Evolutionary conservation across 1,140 invertebrate species (phyloP).

Genomic region (Drosophila mauritiana): DNA sequence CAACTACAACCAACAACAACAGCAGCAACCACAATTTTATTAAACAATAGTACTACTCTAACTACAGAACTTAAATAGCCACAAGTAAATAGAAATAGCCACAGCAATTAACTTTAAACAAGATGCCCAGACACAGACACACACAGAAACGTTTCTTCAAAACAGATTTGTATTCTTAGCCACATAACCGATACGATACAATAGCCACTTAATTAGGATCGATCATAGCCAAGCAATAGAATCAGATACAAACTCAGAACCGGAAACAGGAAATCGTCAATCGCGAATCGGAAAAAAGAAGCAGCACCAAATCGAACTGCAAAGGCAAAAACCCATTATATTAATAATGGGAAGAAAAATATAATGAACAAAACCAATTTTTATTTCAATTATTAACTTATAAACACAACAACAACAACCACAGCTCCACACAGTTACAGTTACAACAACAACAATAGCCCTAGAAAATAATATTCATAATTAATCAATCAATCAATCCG

Average conservation of each 20-base stretch:
- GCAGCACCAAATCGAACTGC: slow-evolving; percentile 63
- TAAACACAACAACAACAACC: slow-evolving; percentile 45
- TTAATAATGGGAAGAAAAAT: slow-evolving; percentile 15
- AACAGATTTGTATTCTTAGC: slow-evolving; percentile 71
- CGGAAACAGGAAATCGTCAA: slow-evolving; percentile 18
- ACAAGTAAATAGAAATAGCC: slow-evolving; percentile 79
- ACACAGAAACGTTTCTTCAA: slow-evolving; percentile 49
- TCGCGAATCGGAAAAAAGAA: slow-evolving; percentile 66
- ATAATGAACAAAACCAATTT: slow-evolving; percentile 59
- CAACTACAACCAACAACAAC: slow-evolving; percentile 47
- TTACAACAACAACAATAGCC: slow-evolving; percentile 66
- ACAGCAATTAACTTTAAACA: slow-evolving; percentile 74
- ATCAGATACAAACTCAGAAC: slow-evolving; percentile 25
- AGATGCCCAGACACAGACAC: slow-evolving; percentile 29
- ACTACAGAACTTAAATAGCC: slow-evolving; percentile 77
- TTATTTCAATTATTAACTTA: slow-evolving; percentile 77
- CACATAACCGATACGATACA: slow-evolving; percentile 74
- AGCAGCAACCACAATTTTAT: slow-evolving; percentile 61
- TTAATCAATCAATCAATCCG: slow-evolving; percentile 61
- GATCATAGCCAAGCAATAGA: slow-evolving; percentile 68
- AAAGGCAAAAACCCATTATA: slow-evolving; percentile 39
- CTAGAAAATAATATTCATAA: slow-evolving; percentile 75
- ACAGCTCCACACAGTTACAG: slow-evolving; percentile 57
- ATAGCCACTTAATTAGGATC: slow-evolving; percentile 71
- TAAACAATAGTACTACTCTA: slow-evolving; percentile 80